Percentiles rank a stretch among this genome's conserved stretches.
phyloP scores from a whole-genome alignment of 2,888 invertebrate genomes.

The Opisthograptis luteolata region DNA sequence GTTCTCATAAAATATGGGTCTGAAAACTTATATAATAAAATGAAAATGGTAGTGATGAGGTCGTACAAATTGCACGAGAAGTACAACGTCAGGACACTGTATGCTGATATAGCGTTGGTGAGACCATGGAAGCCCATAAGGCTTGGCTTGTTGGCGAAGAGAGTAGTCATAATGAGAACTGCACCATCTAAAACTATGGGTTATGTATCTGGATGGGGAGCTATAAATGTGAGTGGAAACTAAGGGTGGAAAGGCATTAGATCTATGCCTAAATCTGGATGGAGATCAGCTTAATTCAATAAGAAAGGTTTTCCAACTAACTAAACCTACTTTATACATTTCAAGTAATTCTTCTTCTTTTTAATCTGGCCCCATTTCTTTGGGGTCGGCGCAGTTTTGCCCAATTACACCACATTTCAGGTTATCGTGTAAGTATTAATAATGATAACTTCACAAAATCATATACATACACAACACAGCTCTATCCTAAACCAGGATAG shows the following conservation, averaged over 20 bases:
- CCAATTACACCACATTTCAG: too few species aligned
- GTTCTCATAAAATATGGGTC: constrained; percentile 8
- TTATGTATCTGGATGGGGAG: constrained; percentile 43
- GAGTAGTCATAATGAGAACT: constrained; percentile 18
- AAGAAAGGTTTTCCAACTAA: too few species aligned
- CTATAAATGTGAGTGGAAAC: constrained; percentile 38
- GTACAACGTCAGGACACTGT: neutral
- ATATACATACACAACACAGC: too few species aligned
- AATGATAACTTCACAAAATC: too few species aligned
- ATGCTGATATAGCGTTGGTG: constrained; percentile 7
- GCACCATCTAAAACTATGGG: constrained; percentile 17
- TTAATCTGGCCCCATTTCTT: too few species aligned
- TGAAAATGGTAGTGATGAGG: neutral
- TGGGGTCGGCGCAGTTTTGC: too few species aligned
- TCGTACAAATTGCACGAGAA: constrained; percentile 5
- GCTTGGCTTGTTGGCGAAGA: neutral
- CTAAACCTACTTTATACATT: too few species aligned
- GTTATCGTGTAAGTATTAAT: too few species aligned
- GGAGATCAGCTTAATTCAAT: too few species aligned
- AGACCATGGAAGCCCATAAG: neutral
- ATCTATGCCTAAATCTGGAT: too few species aligned
- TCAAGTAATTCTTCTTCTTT: too few species aligned
- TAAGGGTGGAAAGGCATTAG: neutral
- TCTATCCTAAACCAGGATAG: too few species aligned
- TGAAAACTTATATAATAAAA: neutral